Base-by-base conservation (phyloP, 2,888 invertebrate genomes). In the Papilio gigon region DNA sequence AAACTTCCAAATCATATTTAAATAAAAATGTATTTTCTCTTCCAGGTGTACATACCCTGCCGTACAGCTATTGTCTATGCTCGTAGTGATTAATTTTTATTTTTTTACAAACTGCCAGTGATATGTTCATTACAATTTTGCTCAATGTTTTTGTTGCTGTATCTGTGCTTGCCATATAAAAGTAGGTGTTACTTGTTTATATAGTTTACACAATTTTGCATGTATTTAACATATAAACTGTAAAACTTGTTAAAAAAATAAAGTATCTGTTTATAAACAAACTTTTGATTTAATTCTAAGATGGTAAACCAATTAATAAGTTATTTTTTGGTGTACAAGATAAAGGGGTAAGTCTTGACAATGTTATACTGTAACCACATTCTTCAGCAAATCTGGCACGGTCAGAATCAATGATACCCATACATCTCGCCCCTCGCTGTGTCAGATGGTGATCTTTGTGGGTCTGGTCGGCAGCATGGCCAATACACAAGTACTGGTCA, bases 301-400 rank as follows among this genome's bases (percentile, higher is more conserved):
- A 72, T 72, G 87, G 85, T 58, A 88, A 80, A 71, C 97, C 97
- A 78, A 97, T 93, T 27, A 97, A 90, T 75, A 98, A 92, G 89
- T 97, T 96, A 92, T 98, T 98, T 89, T 98, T 98, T 65, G 98
- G 97, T 37, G 98, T 97, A 87, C 98, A 98, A 63, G 94, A 93
- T 50, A 94, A 90, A 22, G 98, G 98, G 76, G 94, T 93, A 50
- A 98, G 90, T 78, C 96, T 96, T 8, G 95, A 94, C 53, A 98
- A 88, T 73, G 93, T 92, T 0, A 97, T 97, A 70, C 88, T 83
- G 83, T 98, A 98, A 0, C 95, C 96, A 77, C 90, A 90, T 82
- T 96, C 95, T 83, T 95, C 93, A 4, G 97, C 97, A 72, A 95
- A 93, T 59, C 94, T 83, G 70, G 94, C 95, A 71, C 98, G 92